These are phyloP conservation scores for Pipistrellus pipistrellus DNA, from an alignment of 2,797 vertebrate species.

Conservation along the genomic window DNA sequence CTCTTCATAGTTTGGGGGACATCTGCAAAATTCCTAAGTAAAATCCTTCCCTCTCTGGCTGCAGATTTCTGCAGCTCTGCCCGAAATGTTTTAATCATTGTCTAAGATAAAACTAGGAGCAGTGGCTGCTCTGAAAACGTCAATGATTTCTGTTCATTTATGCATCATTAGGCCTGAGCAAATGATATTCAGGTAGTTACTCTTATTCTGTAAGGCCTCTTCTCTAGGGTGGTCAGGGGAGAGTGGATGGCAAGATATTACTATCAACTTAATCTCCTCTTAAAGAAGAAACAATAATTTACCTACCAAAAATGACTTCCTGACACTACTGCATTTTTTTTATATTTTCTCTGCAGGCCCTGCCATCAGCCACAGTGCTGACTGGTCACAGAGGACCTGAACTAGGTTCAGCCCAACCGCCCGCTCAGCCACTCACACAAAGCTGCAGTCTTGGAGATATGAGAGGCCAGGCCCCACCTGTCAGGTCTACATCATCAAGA, in stretches of 20 bases:
- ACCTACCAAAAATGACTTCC: background rate
- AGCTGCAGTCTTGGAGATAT: fast-evolving
- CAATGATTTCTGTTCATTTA: fast-evolving
- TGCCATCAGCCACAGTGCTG: fast-evolving
- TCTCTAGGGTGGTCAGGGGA: fast-evolving
- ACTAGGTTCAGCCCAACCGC: fast-evolving
- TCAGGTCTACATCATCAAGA: fast-evolving
- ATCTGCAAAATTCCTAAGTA: too few relatives aligned
- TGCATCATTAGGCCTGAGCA: background rate
- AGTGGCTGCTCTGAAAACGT: background rate
- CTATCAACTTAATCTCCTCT: background rate
- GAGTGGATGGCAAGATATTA: background rate
- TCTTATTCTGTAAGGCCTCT: background rate
- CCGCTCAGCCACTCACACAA: background rate
- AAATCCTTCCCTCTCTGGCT: too few relatives aligned
- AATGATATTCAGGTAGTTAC: too few relatives aligned
- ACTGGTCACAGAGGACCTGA: fast-evolving
- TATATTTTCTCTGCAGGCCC: background rate
- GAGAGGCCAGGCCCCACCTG: too few relatives aligned
- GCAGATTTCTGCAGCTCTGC: too few relatives aligned
- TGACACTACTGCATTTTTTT: fast-evolving
- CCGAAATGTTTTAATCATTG: background rate
- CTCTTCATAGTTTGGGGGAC: background rate
- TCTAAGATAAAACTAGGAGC: background rate
- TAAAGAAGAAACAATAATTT: background rate